Percentiles rank a stretch among this genome's conserved stretches.
Evolutionary conservation across 2,113 vertebrate genomes (phyloP).

Genomic region (Morone saxatilis): DNA sequence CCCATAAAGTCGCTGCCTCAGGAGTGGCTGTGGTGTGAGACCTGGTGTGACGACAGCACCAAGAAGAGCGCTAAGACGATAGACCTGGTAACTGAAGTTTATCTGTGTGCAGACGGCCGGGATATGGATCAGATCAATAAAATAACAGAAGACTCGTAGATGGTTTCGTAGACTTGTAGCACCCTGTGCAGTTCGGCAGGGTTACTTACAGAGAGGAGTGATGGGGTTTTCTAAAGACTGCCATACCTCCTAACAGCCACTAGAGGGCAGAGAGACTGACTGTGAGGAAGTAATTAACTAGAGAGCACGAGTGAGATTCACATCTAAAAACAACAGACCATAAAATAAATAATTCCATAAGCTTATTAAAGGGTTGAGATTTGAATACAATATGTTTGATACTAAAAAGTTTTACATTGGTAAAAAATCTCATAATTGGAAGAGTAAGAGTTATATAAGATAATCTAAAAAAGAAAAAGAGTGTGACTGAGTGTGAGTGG

Average conservation of each 20-base stretch:
- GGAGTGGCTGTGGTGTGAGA: slow-evolving; percentile 99
- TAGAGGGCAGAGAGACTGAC: slow-evolving; percentile 50
- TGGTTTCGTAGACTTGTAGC: background rate
- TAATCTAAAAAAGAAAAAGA: too few relatives aligned
- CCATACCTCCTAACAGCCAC: slow-evolving; percentile 8
- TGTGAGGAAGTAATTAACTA: background rate
- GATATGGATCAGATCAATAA: background rate
- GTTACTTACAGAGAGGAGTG: background rate
- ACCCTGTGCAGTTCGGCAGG: background rate
- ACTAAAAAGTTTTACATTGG: too few relatives aligned
- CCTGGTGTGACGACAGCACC: slow-evolving; percentile 94
- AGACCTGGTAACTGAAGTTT: slow-evolving; percentile 88
- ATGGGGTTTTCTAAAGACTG: background rate
- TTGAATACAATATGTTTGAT: background rate
- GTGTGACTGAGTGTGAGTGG: too few relatives aligned
- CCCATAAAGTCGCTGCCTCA: slow-evolving; percentile 98
- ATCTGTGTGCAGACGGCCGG: background rate
- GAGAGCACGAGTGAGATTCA: background rate
- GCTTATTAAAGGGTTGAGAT: background rate
- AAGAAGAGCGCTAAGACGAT: slow-evolving; percentile 97
- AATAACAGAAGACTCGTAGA: background rate
- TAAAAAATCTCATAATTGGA: background rate
- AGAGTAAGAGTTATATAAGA: background rate
- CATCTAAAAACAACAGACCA: background rate
- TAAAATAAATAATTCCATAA: background rate